These are phyloP conservation scores for Brachionus rubens DNA, from an alignment of 1,140 invertebrate genomes.

Conservation along the genomic window DNA sequence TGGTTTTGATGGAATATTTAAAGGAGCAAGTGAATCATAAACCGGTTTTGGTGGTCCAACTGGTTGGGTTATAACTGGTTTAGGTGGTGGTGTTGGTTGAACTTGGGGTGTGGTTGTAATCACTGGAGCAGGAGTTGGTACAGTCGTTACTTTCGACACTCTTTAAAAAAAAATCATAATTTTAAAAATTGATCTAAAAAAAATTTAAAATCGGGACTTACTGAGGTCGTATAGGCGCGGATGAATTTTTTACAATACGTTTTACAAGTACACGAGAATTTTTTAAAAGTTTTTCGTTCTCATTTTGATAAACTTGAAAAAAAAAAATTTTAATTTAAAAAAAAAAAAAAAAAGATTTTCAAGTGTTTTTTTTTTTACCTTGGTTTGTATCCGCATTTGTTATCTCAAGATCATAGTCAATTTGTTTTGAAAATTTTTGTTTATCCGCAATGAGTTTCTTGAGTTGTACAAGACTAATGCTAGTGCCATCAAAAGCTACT, in stretches of 20 bases:
- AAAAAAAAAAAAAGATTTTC: not conserved
- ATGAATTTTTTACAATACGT: not conserved
- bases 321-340: not conserved
- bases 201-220: not conserved
- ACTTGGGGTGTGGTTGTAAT: not conserved
- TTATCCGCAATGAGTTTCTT: slow-evolving; percentile 39
- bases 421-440: slow-evolving; percentile 8
- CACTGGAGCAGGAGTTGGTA: too few relatives aligned
- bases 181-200: not conserved
- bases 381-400: slow-evolving; percentile 27
- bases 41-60: not conserved
- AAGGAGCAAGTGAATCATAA: slow-evolving; percentile 18
- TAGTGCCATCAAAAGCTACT: slow-evolving; percentile 32
- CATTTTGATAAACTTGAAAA: slow-evolving; percentile 32
- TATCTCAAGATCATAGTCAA: slow-evolving; percentile 36
- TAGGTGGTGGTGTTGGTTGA: not conserved
- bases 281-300: not conserved
- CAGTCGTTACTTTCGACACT: too few relatives aligned
- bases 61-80: not conserved
- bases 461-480: slow-evolving; percentile 4
- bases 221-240: not conserved
- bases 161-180: not conserved
- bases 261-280: slow-evolving; percentile 19
- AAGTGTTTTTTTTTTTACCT: not conserved
- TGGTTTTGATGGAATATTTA: slow-evolving; percentile 15